Base-by-base conservation (phyloP, 2,113 vertebrate genomes). In the Pristiophorus japonicus region DNA sequence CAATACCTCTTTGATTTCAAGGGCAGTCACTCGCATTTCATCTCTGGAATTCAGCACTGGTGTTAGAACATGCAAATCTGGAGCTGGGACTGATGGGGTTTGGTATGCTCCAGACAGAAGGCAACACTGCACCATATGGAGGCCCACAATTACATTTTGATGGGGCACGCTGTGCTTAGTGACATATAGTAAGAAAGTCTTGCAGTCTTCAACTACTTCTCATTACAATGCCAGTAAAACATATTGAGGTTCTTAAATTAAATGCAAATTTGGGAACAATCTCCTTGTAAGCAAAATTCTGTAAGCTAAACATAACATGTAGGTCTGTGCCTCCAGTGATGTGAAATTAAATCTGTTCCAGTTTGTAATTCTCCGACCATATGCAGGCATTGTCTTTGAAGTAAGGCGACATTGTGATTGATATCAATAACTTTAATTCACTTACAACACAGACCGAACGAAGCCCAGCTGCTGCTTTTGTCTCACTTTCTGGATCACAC, bases 391-490 rank as follows among this genome's bases (percentile, higher is more conserved):
- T 65, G 18, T 63, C 12, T 34, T 4, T 3, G 34, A 63, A 92
- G 5, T 63, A 4, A 63, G 59, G 18, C 11, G 51, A 47, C 65
- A 94, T 70, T 42, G 4, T 10, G 30, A 70, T 18, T 70, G 4
- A 34, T 67, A 30, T 30, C 22, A 38, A 63, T n/a, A 42, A 62
- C n/a, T 85, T 85, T n/a, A 78, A 20, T 3, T 59, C 96, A 98
- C 98, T 97, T 95, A 99, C 99, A 98, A 99, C 98, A 42, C 97
- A 98, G 92, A 98, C 96, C 5, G 99, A 98, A 96, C 99, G 98
- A 66, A 97, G 98, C 51, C 98, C 99, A 95, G 98, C 98, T 95
- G 98, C 99, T 96, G 98, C 98, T 95, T 98, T 99, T 95, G 98
- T 98, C 96, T 99, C 98, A 88, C 98, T 98, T 96, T 98, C 98